Evolutionary conservation across 2,888 invertebrate genomes (phyloP).

Genomic region (Syrphus vitripennis): DNA sequence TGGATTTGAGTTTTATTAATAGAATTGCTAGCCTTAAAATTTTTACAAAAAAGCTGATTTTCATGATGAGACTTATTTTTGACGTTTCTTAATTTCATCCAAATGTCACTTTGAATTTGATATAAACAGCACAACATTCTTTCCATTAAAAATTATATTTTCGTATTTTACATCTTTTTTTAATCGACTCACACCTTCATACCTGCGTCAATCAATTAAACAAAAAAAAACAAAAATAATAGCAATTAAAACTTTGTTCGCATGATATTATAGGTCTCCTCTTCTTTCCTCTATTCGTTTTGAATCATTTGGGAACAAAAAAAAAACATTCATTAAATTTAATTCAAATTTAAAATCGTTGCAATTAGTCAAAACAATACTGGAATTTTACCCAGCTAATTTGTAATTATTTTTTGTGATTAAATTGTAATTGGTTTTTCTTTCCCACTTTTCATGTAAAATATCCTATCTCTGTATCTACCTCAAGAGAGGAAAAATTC

Average conservation of each 20-base stretch:
- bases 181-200: not conserved
- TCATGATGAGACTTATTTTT: too few species aligned
- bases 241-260: not conserved
- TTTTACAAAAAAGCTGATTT: too few species aligned
- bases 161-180: too few species aligned
- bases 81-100: too few species aligned
- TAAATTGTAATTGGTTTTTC: slow-evolving; percentile 40
- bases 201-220: not conserved
- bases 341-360: slow-evolving; percentile 35
- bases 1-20: too few species aligned
- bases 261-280: not conserved
- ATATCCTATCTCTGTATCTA: too few species aligned
- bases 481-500: not conserved
- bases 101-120: too few species aligned
- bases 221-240: too few species aligned
- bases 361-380: slow-evolving; percentile 50
- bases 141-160: too few species aligned
- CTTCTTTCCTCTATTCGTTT: not conserved
- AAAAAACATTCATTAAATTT: slow-evolving; percentile 2
- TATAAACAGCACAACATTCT: too few species aligned
- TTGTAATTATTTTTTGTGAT: slow-evolving; percentile 49
- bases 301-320: not conserved
- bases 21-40: too few species aligned
- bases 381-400: slow-evolving; percentile 43
- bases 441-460: not conserved